Evolutionary conservation across 2,888 invertebrate genomes (phyloP).

Genomic region (Eupelmus urozonus): DNA sequence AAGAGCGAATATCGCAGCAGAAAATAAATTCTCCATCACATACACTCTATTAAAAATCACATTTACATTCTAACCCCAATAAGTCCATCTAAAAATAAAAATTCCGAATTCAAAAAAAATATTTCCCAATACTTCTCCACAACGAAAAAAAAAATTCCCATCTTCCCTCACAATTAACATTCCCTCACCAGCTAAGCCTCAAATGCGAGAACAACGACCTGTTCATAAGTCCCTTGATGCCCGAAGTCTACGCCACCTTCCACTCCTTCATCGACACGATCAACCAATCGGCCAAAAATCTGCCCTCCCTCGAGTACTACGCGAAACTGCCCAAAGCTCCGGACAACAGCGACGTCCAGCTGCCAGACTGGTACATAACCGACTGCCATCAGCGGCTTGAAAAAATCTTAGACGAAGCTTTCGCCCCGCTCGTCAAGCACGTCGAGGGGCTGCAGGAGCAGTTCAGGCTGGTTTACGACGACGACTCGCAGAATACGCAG

Average conservation of each 20-base stretch:
- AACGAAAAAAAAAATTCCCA: no score
- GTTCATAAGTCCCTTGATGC: slow-evolving; percentile 64
- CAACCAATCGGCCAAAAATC: slow-evolving; percentile 56
- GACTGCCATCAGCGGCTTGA: slow-evolving; percentile 80
- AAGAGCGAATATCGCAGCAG: no score
- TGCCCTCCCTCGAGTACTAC: slow-evolving; percentile 32
- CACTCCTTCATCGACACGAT: slow-evolving; percentile 69
- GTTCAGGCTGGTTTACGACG: slow-evolving; percentile 81
- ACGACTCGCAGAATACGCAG: slow-evolving; percentile 78
- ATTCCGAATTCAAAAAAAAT: background rate
- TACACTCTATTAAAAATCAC: no score
- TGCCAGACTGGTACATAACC: slow-evolving; percentile 72
- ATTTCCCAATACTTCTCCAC: background rate
- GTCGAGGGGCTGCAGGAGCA: slow-evolving; percentile 79
- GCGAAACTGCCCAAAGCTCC: background rate
- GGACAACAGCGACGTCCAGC: slow-evolving; percentile 63
- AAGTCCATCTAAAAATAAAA: background rate
- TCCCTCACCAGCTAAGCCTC: slow-evolving; percentile 34
- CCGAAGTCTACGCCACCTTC: slow-evolving; percentile 64
- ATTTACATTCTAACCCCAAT: background rate
- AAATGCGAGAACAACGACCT: slow-evolving; percentile 63
- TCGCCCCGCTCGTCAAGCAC: slow-evolving; percentile 80
- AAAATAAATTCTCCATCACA: no score
- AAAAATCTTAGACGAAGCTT: slow-evolving; percentile 79
- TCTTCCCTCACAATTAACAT: background rate